Base-by-base conservation (phyloP, 2,113 vertebrate species). In the Glaucidium brasilianum region DNA sequence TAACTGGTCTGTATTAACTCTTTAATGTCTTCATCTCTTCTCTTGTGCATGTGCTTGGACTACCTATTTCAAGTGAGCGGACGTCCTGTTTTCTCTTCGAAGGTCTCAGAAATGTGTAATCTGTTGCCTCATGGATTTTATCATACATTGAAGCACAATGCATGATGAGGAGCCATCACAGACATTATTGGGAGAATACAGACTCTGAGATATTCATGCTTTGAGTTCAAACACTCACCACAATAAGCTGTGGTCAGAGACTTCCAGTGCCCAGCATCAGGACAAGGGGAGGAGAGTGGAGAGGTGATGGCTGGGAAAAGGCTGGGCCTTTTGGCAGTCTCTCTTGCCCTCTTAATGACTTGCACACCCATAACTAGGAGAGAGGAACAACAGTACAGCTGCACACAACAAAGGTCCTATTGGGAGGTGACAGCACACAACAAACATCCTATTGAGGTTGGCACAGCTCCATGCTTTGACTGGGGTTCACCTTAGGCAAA, bases 1-100 rank as follows among this genome's bases (percentile, higher is more conserved):
- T 60, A 80, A 81, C 29, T 81, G 34, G 20, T 87, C 7, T 68
- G 22, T 39, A 26, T 89, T 96, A 92, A 96, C 80, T 72, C 52
- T 72, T 84, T 55, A 37, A 52, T 15, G 14, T 59, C 12, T 30
- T 91, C 15, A 13, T 92, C 3, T 6, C 6, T 63, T 34, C 19
- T 77, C 18, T 15, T 55, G 22, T 47, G 7, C 16, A 10, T 47
- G 34, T 59, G 12, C 15, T 92, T 50, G 21, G 13, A 34, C 17
- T 59, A 22, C 9, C 17, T 67, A 8, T 39, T 69, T 74, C 34
- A 53, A 55, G 22, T 21, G 29, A 85, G 10, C 6, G 27, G 37
- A 50, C 8, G 23, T 37, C 15, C 22, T 1, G 0, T 37, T 92
- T 86, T 62, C 19, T 15, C 9, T 73, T 81, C 73, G 63, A 88